These are phyloP conservation scores for Leucania comma DNA, from an alignment of 2,888 invertebrate genomes.

Conservation along the genomic window DNA sequence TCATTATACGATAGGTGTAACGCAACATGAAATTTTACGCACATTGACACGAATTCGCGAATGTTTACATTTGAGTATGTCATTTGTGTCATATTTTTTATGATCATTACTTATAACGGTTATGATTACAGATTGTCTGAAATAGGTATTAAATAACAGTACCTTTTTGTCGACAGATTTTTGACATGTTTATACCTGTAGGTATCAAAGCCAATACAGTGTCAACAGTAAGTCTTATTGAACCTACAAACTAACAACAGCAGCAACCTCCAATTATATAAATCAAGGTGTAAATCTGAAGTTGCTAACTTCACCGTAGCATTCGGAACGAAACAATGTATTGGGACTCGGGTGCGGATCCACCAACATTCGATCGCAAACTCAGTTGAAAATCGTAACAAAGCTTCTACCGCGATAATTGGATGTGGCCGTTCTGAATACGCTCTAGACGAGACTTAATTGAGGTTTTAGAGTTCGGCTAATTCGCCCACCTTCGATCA, in stretches of 20 bases:
- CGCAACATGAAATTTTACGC: too few relatives aligned
- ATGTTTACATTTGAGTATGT: too few relatives aligned
- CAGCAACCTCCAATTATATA: slow-evolving; percentile 56
- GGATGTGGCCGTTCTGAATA: slow-evolving; percentile 89
- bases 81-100: too few relatives aligned
- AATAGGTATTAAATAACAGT: background rate
- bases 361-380: slow-evolving; percentile 71
- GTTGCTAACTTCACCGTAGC: slow-evolving; percentile 69
- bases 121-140: background rate
- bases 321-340: slow-evolving; percentile 70
- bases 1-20: too few relatives aligned
- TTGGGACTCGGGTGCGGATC: slow-evolving; percentile 63
- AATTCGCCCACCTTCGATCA: slow-evolving; percentile 90
- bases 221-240: slow-evolving; percentile 18
- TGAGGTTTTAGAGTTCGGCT: slow-evolving; percentile 90
- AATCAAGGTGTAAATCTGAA: slow-evolving; percentile 67
- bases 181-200: background rate
- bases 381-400: slow-evolving; percentile 82
- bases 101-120: background rate
- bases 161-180: background rate
- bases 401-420: slow-evolving; percentile 88
- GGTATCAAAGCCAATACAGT: background rate
- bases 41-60: too few relatives aligned
- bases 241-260: slow-evolving; percentile 44
- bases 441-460: slow-evolving; percentile 90